These are phyloP conservation scores for Crypturellus tataupa DNA, from an alignment of 2,797 vertebrate genomes.

Conservation along the genomic window DNA sequence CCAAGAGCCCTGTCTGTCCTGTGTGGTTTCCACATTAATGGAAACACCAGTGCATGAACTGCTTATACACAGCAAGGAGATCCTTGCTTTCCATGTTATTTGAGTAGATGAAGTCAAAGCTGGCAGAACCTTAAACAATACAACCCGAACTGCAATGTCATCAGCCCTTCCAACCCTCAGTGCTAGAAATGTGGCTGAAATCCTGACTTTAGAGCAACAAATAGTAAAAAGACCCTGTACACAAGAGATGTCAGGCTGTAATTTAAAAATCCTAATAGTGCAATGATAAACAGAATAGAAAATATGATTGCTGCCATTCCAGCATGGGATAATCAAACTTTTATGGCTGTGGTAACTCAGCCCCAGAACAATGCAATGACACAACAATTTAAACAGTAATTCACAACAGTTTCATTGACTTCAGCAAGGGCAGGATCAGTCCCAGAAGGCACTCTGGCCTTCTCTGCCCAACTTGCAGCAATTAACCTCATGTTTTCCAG, in stretches of 20 bases:
- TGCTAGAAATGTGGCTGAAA: neutral
- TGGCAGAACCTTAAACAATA: neutral
- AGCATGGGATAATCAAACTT: neutral
- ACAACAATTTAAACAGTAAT: neutral
- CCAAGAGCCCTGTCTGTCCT: neutral
- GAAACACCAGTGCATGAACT: neutral
- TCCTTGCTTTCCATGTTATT: neutral
- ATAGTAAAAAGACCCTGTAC: neutral
- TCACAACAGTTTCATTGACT: constrained; percentile 19
- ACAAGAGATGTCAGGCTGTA: neutral
- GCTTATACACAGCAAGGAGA: neutral
- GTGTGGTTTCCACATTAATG: neutral
- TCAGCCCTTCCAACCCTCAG: neutral
- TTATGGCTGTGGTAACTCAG: neutral
- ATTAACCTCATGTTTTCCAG: neutral
- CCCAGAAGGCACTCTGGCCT: neutral
- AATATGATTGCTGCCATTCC: neutral
- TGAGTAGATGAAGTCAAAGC: neutral
- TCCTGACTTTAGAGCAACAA: neutral
- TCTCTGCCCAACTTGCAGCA: constrained; percentile 11
- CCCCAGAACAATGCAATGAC: constrained; percentile 17
- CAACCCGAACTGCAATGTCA: neutral
- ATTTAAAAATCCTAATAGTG: neutral
- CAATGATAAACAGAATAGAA: neutral
- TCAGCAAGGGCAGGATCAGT: neutral